These are phyloP conservation scores for Rhinolophus ferrumequinum DNA, from an alignment of 2,113 vertebrate species.

Conservation along the genomic window DNA sequence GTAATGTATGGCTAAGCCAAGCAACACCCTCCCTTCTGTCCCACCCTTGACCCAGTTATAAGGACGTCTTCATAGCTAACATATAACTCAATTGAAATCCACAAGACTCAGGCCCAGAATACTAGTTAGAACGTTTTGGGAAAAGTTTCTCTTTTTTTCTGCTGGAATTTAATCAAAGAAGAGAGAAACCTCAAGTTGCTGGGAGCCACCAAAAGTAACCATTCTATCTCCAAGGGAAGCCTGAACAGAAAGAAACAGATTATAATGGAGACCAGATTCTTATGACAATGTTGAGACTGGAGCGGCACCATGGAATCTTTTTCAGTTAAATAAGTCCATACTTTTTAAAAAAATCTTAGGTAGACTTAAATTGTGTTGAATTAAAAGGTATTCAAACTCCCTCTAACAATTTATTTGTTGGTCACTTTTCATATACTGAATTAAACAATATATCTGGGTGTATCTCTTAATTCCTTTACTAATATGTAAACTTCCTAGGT, in stretches of 20 bases:
- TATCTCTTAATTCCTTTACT: not conserved
- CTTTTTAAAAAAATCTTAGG: not conserved
- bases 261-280: not conserved
- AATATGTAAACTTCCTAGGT: not conserved
- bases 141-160: not conserved
- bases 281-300: not conserved
- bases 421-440: not conserved
- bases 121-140: not conserved
- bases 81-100: not conserved
- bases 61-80: not conserved
- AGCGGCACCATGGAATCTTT: not conserved
- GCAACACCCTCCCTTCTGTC: fast-evolving
- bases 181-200: not conserved
- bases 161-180: not conserved
- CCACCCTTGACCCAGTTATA: not conserved
- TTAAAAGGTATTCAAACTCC: not conserved
- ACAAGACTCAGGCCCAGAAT: not conserved
- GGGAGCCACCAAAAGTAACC: not conserved
- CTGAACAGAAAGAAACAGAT: not conserved
- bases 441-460: not conserved
- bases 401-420: not conserved
- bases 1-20: not conserved
- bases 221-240: not conserved
- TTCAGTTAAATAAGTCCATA: not conserved
- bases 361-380: not conserved